Conservation (phyloP, 2,113 vertebrate genomes). For the Muntiacus reevesi region DNA sequence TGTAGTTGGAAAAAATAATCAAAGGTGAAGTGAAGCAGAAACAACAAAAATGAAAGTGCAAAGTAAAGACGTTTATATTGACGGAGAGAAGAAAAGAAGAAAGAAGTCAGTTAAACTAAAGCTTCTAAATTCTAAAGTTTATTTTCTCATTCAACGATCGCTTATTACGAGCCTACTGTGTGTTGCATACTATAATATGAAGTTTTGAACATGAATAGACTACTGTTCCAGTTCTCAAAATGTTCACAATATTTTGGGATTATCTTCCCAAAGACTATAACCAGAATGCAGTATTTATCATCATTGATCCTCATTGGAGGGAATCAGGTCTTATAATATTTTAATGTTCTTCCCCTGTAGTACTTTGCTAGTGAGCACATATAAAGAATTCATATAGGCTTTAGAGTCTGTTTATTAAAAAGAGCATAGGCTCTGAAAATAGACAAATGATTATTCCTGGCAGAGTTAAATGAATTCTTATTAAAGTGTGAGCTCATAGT, state of each 20-base stretch:
- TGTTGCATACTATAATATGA: not conserved
- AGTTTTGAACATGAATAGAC: not conserved
- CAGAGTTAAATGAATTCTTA: not conserved
- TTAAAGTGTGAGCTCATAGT: not conserved
- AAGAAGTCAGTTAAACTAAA: not conserved
- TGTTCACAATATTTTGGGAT: not conserved
- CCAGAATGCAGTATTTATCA: not conserved
- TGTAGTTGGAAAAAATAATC: conserved; percentile 45
- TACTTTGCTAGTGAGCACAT: not conserved
- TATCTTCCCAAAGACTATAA: not conserved
- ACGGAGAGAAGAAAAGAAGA: not conserved
- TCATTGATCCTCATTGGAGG: not conserved
- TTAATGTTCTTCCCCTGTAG: not conserved
- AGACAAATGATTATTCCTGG: not conserved
- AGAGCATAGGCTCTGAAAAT: not conserved
- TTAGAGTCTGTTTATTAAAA: not conserved
- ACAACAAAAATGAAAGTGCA: conserved; percentile 26
- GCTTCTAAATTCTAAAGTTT: not conserved
- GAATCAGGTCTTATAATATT: not conserved
- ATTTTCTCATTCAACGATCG: not conserved
- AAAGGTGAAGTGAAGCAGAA: conserved; percentile 57
- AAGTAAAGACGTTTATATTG: not conserved
- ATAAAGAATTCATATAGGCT: not conserved
- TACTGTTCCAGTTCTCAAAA: not conserved
- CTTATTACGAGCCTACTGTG: not conserved